Conservation (phyloP, 2,113 vertebrate species). For the Anser brachyrhynchus region DNA sequence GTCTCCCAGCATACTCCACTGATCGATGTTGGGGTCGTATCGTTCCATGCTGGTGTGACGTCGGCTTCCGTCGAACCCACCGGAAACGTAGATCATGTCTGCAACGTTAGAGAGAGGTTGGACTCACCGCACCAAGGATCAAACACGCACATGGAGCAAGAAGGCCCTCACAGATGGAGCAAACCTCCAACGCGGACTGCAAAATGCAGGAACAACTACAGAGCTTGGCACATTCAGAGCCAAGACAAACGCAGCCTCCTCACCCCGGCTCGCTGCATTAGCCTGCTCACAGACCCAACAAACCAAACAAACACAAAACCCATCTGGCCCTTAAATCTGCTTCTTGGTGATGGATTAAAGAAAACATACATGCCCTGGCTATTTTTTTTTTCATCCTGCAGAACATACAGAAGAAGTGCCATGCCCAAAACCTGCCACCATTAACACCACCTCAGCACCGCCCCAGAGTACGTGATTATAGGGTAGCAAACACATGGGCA, state of each 20-base stretch:
- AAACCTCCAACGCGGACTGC: rapidly evolving
- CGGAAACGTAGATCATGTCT: conserved; percentile 99
- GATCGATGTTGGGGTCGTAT: conserved; percentile 98
- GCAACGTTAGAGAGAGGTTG: neutral
- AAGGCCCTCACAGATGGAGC: neutral
- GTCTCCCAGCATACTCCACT: conserved; percentile 99
- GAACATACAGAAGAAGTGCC: neutral
- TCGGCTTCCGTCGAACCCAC: conserved; percentile 95
- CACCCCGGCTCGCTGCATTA: neutral
- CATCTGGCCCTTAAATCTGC: neutral
- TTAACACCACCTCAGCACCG: neutral
- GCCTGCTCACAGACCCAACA: neutral
- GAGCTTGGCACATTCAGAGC: rapidly evolving
- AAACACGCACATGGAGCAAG: rapidly evolving
- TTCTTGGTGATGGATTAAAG: neutral
- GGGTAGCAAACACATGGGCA: neutral
- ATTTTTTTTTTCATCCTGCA: neutral
- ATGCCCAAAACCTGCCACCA: neutral
- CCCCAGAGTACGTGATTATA: neutral
- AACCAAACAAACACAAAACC: neutral
- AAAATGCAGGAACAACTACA: neutral
- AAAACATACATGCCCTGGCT: rapidly evolving
- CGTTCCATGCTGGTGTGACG: conserved; percentile 99
- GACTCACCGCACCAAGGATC: neutral
- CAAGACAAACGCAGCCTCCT: neutral